Conservation (phyloP, 2,888 invertebrate species). For the Aleiodes alternator region DNA sequence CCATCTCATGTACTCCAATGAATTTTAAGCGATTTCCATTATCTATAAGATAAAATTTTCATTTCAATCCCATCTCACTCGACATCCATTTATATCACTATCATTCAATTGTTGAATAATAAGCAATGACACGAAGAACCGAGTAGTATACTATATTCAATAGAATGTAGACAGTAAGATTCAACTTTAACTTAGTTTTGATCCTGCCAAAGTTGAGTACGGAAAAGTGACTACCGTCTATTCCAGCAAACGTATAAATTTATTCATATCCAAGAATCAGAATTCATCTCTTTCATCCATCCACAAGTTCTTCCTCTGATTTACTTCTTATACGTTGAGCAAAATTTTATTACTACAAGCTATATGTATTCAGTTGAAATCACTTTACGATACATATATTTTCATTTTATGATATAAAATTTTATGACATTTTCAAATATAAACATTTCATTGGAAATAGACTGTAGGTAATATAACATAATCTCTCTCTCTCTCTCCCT, state of each 20-base stretch:
- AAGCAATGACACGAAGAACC: constrained; percentile 57
- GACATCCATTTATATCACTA: constrained; percentile 58
- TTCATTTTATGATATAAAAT: constrained; percentile 21
- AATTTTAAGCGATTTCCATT: too few species aligned
- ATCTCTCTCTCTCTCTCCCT: not conserved
- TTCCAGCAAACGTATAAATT: constrained; percentile 44
- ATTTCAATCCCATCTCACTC: too few species aligned
- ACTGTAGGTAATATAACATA: constrained; percentile 9
- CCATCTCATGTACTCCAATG: too few species aligned
- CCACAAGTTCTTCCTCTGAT: constrained; percentile 36
- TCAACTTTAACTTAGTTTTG: constrained; percentile 38
- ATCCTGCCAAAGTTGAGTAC: constrained; percentile 36
- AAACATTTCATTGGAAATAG: constrained; percentile 30
- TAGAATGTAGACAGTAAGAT: constrained; percentile 4
- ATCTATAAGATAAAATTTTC: too few species aligned
- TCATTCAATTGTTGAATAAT: constrained; percentile 69
- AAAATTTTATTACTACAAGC: constrained; percentile 35
- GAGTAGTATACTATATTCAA: constrained; percentile 27
- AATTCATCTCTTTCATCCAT: constrained; percentile 35
- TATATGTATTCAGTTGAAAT: constrained; percentile 27
- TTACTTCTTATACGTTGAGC: constrained; percentile 33
- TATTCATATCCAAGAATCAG: constrained; percentile 44
- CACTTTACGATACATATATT: constrained; percentile 26
- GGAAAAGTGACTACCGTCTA: constrained; percentile 26
- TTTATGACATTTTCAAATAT: constrained; percentile 20